A percentile compares a stretch with the other conserved stretches of the same genome.
phyloP scores from a whole-genome alignment of 1,140 invertebrate genomes.

The Solenopsis fugax region DNA sequence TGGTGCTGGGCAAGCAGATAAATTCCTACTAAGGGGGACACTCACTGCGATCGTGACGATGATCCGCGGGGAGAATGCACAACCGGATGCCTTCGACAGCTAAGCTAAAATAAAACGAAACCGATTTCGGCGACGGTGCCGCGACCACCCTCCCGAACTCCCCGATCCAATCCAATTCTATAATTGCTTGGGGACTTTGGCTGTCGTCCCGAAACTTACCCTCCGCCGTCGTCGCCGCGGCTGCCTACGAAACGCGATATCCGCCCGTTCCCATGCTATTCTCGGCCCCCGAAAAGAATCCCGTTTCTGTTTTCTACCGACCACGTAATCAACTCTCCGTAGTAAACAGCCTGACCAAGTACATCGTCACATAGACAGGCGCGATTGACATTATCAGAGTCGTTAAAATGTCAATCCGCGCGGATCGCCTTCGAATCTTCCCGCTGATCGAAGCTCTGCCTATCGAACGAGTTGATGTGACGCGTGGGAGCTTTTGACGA shows the following conservation, averaged over 20 bases:
- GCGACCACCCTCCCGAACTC: conserved; percentile 78
- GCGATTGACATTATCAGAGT: neutral
- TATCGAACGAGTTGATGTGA: conserved; percentile 24
- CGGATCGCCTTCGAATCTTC: conserved; percentile 51
- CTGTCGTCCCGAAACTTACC: conserved; percentile 83
- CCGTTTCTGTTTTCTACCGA: conserved; percentile 78
- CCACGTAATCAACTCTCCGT: conserved; percentile 76
- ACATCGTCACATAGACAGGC: too few species aligned
- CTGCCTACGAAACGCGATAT: conserved; percentile 85
- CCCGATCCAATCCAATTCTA: conserved; percentile 85
- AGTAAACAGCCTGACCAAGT: conserved; percentile 75
- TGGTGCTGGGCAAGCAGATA: conserved; percentile 1
- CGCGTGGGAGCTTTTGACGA: conserved; percentile 4
- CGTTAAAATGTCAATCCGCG: conserved; percentile 5
- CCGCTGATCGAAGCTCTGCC: conserved; percentile 24
- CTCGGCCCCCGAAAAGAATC: conserved; percentile 80
- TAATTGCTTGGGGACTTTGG: conserved; percentile 85
- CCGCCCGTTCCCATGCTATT: conserved; percentile 84
- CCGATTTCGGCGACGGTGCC: conserved; percentile 69
- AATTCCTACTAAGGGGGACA: conserved; percentile 69
- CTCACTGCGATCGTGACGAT: conserved; percentile 80
- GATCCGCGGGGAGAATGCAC: conserved; percentile 82
- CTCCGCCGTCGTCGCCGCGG: conserved; percentile 75
- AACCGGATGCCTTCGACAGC: conserved; percentile 85
- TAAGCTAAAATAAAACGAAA: conserved; percentile 86